phyloP scores from a whole-genome alignment of 2,888 invertebrate species.

The Carterocephalus palaemon region DNA sequence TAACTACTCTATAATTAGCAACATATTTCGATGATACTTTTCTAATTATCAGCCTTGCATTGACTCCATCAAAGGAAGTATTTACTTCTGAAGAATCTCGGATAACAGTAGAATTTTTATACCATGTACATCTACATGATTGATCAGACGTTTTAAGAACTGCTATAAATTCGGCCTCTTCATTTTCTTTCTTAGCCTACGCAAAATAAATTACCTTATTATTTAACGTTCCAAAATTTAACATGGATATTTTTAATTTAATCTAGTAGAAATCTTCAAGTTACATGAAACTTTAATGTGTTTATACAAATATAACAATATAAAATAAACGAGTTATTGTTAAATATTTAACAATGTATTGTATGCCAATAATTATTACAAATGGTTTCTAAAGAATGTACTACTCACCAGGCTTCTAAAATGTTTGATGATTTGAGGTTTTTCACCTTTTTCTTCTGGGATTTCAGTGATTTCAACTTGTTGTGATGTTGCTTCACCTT shows the following conservation, averaged over 20 bases:
- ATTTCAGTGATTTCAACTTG: slow-evolving; percentile 91
- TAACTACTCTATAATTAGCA: slow-evolving; percentile 90
- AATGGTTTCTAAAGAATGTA: neutral
- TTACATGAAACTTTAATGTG: too few relatives aligned
- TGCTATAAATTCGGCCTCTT: slow-evolving; percentile 87
- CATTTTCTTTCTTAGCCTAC: slow-evolving; percentile 75
- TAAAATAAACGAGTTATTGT: too few relatives aligned
- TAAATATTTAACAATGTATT: too few relatives aligned
- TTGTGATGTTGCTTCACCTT: slow-evolving; percentile 94
- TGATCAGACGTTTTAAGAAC: slow-evolving; percentile 87
- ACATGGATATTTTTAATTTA: too few relatives aligned
- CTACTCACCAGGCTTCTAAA: slow-evolving; percentile 85
- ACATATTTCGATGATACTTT: slow-evolving; percentile 86
- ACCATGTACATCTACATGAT: slow-evolving; percentile 90
- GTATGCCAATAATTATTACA: too few relatives aligned
- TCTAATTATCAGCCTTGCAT: slow-evolving; percentile 87
- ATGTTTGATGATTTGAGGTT: slow-evolving; percentile 88
- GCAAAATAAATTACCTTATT: too few relatives aligned
- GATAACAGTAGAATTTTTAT: slow-evolving; percentile 87
- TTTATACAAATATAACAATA: too few relatives aligned
- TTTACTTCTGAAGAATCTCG: slow-evolving; percentile 87
- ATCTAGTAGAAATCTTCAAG: too few relatives aligned
- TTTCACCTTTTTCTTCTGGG: slow-evolving; percentile 87
- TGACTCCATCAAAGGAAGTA: slow-evolving; percentile 90
- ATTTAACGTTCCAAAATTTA: too few relatives aligned